Conservation (phyloP, 1,140 invertebrate genomes). For the Thaumatotibia leucotreta region DNA sequence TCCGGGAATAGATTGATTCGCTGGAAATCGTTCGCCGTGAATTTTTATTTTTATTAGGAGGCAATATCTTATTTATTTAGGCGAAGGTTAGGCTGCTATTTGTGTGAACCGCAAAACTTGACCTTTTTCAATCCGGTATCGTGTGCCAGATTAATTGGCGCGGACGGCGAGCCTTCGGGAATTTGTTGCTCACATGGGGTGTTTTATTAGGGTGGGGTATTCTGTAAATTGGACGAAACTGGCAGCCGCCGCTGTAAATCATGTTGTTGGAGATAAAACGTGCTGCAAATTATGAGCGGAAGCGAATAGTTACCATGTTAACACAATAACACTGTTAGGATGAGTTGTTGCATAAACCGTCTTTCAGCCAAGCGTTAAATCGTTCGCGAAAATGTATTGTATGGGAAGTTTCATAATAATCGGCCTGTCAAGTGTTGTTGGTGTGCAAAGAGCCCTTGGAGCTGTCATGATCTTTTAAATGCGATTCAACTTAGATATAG, state of each 20-base stretch:
- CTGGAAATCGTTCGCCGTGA: not conserved
- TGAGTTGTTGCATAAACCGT: too few relatives aligned
- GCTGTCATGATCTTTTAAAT: too few relatives aligned
- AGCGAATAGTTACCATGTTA: not conserved
- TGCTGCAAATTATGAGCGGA: not conserved
- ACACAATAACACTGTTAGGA: too few relatives aligned
- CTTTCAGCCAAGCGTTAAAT: too few relatives aligned
- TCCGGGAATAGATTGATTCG: not conserved
- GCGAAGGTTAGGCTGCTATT: not conserved
- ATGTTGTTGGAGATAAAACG: constrained; percentile 4
- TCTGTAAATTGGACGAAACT: constrained; percentile 13
- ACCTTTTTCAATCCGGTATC: not conserved
- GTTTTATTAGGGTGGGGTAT: not conserved
- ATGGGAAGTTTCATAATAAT: too few relatives aligned
- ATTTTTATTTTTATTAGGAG: not conserved
- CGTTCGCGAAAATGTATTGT: too few relatives aligned
- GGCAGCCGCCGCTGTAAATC: constrained; percentile 9
- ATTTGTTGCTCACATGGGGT: constrained; percentile 4
- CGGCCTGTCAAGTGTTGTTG: too few relatives aligned
- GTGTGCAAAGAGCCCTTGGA: too few relatives aligned
- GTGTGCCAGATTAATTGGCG: constrained; percentile 7
- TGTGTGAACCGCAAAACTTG: not conserved
- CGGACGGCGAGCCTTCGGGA: not conserved
- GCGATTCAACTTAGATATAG: too few relatives aligned
- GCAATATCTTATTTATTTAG: not conserved